Evolutionary conservation across 37 sponge, comb jelly and placozoan genomes (phyloP), one percentile per base, ranked within the genome.

Genomic region (Chondrosia reniformis): DNA sequence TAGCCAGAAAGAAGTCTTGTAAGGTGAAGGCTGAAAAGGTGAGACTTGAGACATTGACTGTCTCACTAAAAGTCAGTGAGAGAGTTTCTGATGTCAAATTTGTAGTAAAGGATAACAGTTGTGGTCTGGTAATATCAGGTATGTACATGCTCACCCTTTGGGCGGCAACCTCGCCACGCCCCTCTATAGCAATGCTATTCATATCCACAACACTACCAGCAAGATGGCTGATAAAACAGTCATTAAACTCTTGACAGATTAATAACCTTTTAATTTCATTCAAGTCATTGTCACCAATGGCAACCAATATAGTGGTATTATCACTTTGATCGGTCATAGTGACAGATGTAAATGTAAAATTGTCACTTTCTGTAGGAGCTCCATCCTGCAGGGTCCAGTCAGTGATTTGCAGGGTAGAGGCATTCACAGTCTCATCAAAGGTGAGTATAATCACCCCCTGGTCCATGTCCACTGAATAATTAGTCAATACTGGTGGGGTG

Each of bases 1-100:
- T 80, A 0, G 71, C 85, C 33, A 89, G 80, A 76, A 95, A 95
- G 86, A 95, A 95, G 75, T 95, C 96, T 78, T 95, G 96, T n/a
- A 95, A 83, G 10, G 84, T 86, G 56, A 91, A 86, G 21, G 92
- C 96, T 63, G 89, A 63, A 75, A 86, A 83, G 58, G 83, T 86
- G 45, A 95, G 67, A 63, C 87, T 91, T 10, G 87, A 78, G 9
- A 87, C 83, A 63, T 95, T 86, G n/a, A 95, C 92, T 12, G 96
- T 95, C 77, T 95, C 96, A 54, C 77, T 78, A 76, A 91, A 95
- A 6, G 92, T 91, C 54, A 95, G 63, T 0, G 84, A 64, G 33
- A 91, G 13, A 0, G 63, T 78, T 61, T 89, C 96, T 24, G 84
- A 43, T 13, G 96, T 91, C 4, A 95, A 64, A 54, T 95, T 89